A percentile compares a stretch with the other conserved stretches of the same genome.
phyloP scores from a whole-genome alignment of 2,113 vertebrate genomes.

The Pelodiscus sinensis region DNA sequence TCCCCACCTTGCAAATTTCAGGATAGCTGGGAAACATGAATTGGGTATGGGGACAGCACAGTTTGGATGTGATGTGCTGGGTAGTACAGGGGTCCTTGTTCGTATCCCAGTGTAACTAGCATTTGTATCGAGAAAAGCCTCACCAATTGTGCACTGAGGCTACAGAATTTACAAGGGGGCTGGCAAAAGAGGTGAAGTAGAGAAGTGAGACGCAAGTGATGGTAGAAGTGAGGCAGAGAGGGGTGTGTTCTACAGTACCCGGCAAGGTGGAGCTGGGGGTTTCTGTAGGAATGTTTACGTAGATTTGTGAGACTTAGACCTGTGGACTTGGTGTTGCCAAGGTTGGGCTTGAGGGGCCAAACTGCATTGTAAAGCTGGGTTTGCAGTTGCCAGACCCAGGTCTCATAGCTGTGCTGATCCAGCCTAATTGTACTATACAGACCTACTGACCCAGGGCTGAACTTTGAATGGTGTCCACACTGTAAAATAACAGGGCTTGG shows the following conservation, averaged over 20 bases:
- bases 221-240: neutral
- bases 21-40: neutral
- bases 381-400: neutral
- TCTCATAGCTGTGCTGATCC: neutral
- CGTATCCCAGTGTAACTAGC: neutral
- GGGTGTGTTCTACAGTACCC: neutral
- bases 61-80: accelerated
- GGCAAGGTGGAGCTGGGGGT: neutral
- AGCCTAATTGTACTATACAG: neutral
- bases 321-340: neutral
- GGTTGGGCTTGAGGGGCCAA: neutral
- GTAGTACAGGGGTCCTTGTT: neutral
- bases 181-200: neutral
- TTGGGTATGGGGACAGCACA: neutral
- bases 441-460: neutral
- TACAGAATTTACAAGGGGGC: neutral
- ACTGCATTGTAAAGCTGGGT: neutral
- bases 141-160: neutral
- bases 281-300: neutral
- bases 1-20: neutral
- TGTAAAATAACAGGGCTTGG: neutral
- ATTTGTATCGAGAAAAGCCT: neutral
- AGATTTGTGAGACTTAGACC: neutral
- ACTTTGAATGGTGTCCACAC: neutral
- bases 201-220: neutral